These are phyloP conservation scores for Oplegnathus fasciatus DNA, from an alignment of 2,113 vertebrate genomes.

Conservation along the genomic window DNA sequence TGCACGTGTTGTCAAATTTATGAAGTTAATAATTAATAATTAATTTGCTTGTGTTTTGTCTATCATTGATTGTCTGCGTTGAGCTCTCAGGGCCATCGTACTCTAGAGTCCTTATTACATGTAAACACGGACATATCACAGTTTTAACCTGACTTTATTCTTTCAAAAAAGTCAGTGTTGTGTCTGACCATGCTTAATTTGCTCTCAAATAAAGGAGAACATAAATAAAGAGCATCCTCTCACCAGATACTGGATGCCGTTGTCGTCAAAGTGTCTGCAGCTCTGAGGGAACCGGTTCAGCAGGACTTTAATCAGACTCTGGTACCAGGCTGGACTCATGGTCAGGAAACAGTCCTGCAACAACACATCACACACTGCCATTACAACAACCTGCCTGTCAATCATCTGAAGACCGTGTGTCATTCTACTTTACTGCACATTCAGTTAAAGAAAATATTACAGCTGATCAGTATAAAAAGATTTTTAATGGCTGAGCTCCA, in stretches of 20 bases:
- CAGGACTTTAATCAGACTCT: conserved; percentile 97
- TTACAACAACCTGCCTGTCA: not conserved
- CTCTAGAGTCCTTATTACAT: not conserved
- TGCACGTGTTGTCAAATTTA: no score
- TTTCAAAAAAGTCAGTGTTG: not conserved
- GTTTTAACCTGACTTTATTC: not conserved
- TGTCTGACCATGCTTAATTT: not conserved
- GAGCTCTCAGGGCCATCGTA: no score
- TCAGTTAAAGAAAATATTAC: no score
- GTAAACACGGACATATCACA: not conserved
- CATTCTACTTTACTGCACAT: not conserved
- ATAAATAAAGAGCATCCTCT: conserved; percentile 53
- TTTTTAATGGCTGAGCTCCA: not conserved
- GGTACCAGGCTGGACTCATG: conserved; percentile 97
- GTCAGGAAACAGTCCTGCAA: conserved; percentile 95
- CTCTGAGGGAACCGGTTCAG: conserved; percentile 96
- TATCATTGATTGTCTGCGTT: no score
- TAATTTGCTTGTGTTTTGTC: no score
- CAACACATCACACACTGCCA: conserved; percentile 9
- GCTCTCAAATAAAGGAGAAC: not conserved
- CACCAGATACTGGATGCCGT: conserved; percentile 95
- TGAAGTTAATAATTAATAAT: no score
- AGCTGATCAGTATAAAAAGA: no score
- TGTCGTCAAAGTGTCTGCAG: conserved; percentile 96
- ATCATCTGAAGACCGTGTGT: not conserved